Percentiles rank a stretch among this genome's conserved stretches.
Conservation (phyloP, 2,888 invertebrate species). For the Cosmorhoe ocellata region DNA sequence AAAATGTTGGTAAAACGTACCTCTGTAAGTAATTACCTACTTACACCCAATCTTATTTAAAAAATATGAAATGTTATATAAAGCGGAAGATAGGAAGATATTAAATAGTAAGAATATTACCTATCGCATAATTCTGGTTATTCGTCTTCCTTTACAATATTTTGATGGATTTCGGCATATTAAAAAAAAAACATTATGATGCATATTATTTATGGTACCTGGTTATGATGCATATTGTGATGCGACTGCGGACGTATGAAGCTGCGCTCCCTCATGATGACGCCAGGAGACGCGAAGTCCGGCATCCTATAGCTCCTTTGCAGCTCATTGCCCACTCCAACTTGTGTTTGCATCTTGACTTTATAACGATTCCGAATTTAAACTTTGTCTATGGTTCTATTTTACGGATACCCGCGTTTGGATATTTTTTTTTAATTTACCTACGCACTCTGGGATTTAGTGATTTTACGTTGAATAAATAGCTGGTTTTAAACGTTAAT, state of each 20-base stretch:
- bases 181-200: too few species aligned
- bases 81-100: too few species aligned
- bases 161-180: too few species aligned
- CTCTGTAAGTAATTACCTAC: too few species aligned
- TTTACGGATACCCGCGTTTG: slow-evolving; percentile 11
- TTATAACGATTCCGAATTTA: slow-evolving; percentile 25
- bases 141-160: too few species aligned
- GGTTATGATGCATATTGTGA: slow-evolving; percentile 81
- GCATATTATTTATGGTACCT: slow-evolving; percentile 49
- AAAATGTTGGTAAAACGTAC: too few species aligned
- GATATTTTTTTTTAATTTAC: slow-evolving; percentile 50
- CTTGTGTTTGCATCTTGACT: slow-evolving; percentile 73
- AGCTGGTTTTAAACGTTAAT: slow-evolving; percentile 32
- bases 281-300: slow-evolving; percentile 80
- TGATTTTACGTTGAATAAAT: slow-evolving; percentile 27
- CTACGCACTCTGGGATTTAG: slow-evolving; percentile 48
- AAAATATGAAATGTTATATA: too few species aligned
- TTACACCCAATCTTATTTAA: too few species aligned
- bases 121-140: too few species aligned
- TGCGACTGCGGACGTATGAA: slow-evolving; percentile 85
- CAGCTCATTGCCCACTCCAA: slow-evolving; percentile 70
- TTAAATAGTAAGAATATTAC: too few species aligned
- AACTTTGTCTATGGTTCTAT: slow-evolving; percentile 28
- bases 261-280: slow-evolving; percentile 87
- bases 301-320: slow-evolving; percentile 80